These are phyloP conservation scores for Condylura cristata DNA, from an alignment of 2,113 vertebrate species.

Conservation along the genomic window DNA sequence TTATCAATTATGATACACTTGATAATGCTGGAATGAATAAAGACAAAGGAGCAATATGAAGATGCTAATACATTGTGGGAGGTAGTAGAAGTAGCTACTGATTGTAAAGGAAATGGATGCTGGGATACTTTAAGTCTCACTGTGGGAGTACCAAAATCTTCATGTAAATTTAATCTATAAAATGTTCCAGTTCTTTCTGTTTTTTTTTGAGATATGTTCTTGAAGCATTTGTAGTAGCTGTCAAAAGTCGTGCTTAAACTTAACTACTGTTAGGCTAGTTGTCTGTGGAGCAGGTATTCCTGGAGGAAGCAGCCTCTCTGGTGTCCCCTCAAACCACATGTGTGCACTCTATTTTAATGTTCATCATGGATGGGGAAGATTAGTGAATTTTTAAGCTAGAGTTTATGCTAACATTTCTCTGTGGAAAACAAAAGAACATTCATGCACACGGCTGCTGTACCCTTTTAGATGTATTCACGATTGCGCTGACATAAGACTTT, in stretches of 20 bases:
- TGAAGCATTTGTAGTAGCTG: neutral
- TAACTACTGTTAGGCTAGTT: neutral
- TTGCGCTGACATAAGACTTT: neutral
- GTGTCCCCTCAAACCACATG: neutral
- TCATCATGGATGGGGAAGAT: neutral
- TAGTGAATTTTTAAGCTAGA: neutral
- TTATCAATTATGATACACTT: neutral
- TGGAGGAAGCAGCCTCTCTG: neutral
- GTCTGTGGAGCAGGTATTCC: neutral
- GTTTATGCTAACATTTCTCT: neutral
- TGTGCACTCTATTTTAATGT: neutral
- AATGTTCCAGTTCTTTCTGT: neutral
- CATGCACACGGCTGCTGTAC: neutral
- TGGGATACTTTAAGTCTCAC: neutral
- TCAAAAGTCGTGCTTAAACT: neutral
- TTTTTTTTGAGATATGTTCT: conserved; percentile 1
- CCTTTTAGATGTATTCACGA: neutral
- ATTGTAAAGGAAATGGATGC: neutral
- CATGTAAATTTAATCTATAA: neutral
- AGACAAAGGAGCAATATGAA: neutral
- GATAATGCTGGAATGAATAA: neutral
- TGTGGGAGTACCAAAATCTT: neutral
- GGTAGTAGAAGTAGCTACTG: neutral
- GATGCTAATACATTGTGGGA: neutral
- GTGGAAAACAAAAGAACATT: neutral